Conservation (phyloP, 2,888 invertebrate species). For the Rotaria sp. region DNA sequence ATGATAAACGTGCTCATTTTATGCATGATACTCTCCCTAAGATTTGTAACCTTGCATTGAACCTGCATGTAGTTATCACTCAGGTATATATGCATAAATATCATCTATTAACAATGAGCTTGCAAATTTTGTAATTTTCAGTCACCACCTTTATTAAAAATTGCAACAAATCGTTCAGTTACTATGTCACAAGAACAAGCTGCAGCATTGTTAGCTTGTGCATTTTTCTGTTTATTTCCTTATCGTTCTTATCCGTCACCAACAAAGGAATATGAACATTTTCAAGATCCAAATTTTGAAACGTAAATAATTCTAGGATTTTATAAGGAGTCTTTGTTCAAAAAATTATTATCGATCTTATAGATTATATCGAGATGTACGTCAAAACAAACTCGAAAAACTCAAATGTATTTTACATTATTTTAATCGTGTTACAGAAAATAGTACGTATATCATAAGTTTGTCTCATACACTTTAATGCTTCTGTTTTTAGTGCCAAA, state of each 20-base stretch:
- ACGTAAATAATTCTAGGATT: no score
- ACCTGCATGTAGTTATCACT: neutral
- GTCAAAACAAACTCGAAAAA: slow-evolving; percentile 63
- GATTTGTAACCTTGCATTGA: neutral
- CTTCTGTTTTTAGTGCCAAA: slow-evolving; percentile 59
- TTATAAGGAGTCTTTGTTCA: no score
- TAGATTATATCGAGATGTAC: neutral
- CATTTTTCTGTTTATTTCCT: slow-evolving; percentile 89
- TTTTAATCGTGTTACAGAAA: slow-evolving; percentile 69
- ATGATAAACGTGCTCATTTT: neutral
- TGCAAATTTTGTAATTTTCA: neutral
- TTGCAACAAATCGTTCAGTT: slow-evolving; percentile 49
- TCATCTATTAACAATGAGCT: accelerated
- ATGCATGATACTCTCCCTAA: neutral
- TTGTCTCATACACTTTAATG: neutral
- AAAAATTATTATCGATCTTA: no score
- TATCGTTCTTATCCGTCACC: slow-evolving; percentile 56
- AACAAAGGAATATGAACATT: neutral
- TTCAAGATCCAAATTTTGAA: neutral
- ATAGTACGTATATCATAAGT: slow-evolving; percentile 50
- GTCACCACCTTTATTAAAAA: neutral
- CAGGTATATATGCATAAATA: neutral
- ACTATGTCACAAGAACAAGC: slow-evolving; percentile 67
- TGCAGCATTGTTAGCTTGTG: slow-evolving; percentile 78
- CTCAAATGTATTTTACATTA: slow-evolving; percentile 81